These are phyloP conservation scores for Tinea pellionella DNA, from an alignment of 2,888 invertebrate genomes.

Conservation along the genomic window DNA sequence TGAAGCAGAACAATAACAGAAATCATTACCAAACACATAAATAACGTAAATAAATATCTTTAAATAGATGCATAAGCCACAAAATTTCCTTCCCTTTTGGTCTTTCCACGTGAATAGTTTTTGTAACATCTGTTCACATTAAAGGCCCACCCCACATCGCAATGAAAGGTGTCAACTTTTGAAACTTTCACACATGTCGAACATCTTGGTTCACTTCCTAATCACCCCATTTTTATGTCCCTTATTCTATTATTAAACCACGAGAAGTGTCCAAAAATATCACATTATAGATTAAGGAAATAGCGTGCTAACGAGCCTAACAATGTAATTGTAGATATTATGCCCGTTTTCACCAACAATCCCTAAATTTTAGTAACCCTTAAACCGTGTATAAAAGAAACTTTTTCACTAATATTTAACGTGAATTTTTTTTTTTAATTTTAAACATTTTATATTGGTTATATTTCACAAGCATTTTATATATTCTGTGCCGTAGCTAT, in stretches of 20 bases:
- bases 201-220: background rate
- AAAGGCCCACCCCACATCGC: background rate
- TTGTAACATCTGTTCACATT: background rate
- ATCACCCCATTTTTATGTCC: background rate
- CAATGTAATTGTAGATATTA: background rate
- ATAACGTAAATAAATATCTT: background rate
- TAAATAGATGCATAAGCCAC: background rate
- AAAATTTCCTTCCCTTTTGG: background rate
- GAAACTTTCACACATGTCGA: conserved; percentile 1
- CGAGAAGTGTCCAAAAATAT: background rate
- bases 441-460: too few species aligned
- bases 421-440: too few species aligned
- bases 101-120: background rate
- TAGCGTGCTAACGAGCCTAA: background rate
- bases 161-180: background rate
- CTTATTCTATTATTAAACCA: background rate
- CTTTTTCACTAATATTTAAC: too few species aligned
- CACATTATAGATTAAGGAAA: background rate
- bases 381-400: too few species aligned
- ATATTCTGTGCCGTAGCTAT: too few species aligned
- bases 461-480: too few species aligned
- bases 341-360: too few species aligned
- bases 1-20: too few species aligned
- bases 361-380: too few species aligned
- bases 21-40: background rate